Percentiles rank a stretch among this genome's conserved stretches.
These are phyloP conservation scores for Leptura quadrifasciata DNA, from an alignment of 2,888 invertebrate genomes.

Conservation along the genomic window DNA sequence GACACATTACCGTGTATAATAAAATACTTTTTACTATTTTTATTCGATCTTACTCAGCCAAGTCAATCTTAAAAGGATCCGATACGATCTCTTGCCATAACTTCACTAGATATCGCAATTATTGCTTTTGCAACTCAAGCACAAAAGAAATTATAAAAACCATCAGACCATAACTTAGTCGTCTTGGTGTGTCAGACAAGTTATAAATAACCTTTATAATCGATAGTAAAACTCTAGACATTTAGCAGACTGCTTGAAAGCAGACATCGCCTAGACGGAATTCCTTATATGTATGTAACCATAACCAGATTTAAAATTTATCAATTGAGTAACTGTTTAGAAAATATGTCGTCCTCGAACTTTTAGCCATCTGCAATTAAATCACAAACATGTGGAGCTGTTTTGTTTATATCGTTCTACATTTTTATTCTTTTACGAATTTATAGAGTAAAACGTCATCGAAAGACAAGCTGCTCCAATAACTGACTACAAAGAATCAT, in stretches of 20 bases:
- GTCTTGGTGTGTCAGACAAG: constrained; percentile 19
- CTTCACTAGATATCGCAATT: constrained; percentile 22
- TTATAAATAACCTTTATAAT: constrained; percentile 37
- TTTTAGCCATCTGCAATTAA: constrained; percentile 11
- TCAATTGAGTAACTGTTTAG: constrained; percentile 2
- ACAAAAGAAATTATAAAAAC: constrained; percentile 29
- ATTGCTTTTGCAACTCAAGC: constrained; percentile 19
- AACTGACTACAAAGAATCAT: too few species aligned
- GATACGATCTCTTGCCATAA: constrained; percentile 14
- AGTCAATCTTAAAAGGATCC: constrained; percentile 9
- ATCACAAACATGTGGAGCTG: constrained; percentile 18
- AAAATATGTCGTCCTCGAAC: constrained; percentile 24
- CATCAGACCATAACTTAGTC: constrained; percentile 35
- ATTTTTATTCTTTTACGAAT: neutral
- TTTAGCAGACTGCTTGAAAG: constrained; percentile 45
- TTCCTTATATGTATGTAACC: constrained; percentile 52
- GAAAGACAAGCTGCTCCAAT: too few species aligned
- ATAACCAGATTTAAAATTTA: constrained; percentile 45
- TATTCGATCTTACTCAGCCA: neutral
- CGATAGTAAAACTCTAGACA: constrained; percentile 51
- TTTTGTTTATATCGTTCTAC: constrained; percentile 14
- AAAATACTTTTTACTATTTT: neutral
- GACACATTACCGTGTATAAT: neutral
- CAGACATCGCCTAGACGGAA: constrained; percentile 55
- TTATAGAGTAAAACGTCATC: too few species aligned